Percentiles rank a stretch among this genome's conserved stretches.
Evolutionary conservation across 2,797 vertebrate genomes (phyloP).

Genomic region (Fringilla coelebs): DNA sequence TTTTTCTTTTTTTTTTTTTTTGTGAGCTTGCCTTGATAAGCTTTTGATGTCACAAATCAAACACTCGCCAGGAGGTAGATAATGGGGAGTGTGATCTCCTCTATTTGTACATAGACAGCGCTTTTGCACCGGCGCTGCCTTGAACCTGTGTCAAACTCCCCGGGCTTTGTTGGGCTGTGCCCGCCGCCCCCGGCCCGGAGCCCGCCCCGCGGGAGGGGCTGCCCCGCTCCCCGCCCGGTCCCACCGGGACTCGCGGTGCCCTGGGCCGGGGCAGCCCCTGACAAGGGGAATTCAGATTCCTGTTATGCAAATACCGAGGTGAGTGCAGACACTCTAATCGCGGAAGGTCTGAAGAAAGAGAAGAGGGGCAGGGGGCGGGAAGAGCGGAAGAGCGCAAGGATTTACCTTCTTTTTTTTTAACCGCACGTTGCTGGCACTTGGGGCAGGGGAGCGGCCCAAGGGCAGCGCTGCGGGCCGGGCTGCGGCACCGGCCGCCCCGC

Average conservation of each 20-base stretch:
- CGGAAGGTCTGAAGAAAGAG: background rate
- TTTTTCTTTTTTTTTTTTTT: background rate
- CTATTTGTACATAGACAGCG: conserved; percentile 38
- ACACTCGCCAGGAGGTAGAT: conserved; percentile 48
- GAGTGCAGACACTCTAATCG: background rate
- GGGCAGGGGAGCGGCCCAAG: background rate
- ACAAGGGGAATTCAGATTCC: background rate
- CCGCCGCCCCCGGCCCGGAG: background rate
- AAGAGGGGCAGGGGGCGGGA: background rate
- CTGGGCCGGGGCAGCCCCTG: background rate
- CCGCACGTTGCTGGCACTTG: background rate
- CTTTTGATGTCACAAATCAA: conserved; percentile 63
- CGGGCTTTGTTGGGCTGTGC: background rate
- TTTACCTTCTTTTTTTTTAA: background rate
- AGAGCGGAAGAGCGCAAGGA: background rate
- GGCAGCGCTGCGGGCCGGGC: background rate
- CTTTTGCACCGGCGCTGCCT: conserved; percentile 3
- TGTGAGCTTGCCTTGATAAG: conserved; percentile 12
- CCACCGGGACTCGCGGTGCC: background rate
- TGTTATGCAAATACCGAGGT: conserved; percentile 1
- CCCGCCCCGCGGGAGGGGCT: background rate
- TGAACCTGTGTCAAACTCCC: background rate
- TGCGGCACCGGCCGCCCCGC: too few species aligned
- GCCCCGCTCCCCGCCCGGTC: background rate
- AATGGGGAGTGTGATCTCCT: conserved; percentile 61